A percentile compares a stretch with the other conserved stretches of the same genome.
Evolutionary conservation across 2,113 vertebrate species (phyloP).

Genomic region (Anolis carolinensis): DNA sequence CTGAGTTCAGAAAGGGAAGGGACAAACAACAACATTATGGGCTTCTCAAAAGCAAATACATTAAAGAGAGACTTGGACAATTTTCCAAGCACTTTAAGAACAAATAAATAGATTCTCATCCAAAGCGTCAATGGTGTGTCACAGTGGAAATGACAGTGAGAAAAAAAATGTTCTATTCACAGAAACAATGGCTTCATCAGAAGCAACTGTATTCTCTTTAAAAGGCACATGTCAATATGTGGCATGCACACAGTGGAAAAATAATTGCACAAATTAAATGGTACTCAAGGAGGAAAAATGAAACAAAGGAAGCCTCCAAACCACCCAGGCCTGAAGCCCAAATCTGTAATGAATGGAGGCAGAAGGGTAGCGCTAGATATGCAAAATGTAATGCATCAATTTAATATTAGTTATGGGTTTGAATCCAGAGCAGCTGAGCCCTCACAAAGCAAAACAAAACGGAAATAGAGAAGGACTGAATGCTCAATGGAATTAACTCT

Average conservation of each 20-base stretch:
- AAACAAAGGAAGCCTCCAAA: neutral
- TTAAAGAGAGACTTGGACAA: conserved; percentile 38
- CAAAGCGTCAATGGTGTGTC: neutral
- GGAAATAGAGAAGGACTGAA: neutral
- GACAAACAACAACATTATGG: conserved; percentile 36
- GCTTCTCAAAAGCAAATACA: conserved; percentile 40
- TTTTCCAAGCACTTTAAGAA: conserved; percentile 38
- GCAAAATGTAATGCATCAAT: neutral
- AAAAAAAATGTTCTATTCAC: neutral
- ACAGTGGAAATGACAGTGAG: neutral
- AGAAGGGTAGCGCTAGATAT: conserved; percentile 7
- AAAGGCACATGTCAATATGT: conserved; percentile 9
- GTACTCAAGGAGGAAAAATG: conserved; percentile 6
- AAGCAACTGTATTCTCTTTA: conserved; percentile 10
- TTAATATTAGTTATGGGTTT: conserved; percentile 3
- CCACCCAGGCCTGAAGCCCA: neutral
- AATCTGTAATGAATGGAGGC: conserved; percentile 17
- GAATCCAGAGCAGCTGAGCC: conserved; percentile 7
- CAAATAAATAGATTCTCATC: neutral
- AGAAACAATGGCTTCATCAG: conserved; percentile 15
- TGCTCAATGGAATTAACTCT: neutral
- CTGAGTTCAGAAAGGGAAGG: conserved; percentile 5
- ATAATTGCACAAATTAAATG: conserved; percentile 20
- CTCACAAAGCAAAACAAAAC: neutral
- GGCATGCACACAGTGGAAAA: neutral